Evolutionary conservation across 2,113 vertebrate genomes (phyloP), one percentile per base, ranked within the genome.

Genomic region (Mystacornis crossleyi): DNA sequence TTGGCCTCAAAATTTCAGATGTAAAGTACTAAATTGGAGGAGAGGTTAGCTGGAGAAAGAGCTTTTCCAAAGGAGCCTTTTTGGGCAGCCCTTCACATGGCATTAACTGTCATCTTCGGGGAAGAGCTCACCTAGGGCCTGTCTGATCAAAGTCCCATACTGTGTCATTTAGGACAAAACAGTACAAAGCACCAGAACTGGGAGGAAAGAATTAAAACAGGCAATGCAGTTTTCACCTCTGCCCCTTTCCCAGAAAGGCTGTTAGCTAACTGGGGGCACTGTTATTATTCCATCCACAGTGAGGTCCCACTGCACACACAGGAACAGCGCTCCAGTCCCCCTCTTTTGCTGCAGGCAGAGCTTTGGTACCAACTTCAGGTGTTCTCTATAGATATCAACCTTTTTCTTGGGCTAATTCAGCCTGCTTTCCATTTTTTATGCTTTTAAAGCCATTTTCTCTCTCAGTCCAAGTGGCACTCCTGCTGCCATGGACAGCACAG

Each of bases 11-110:
- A 83, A 78, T 74, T 95, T 93, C 75, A 84, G 71, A 90, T 83
- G 80, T 73, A 54, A 90, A 95, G 86, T 18, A 62, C 83, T 86
- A 71, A 93, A 89, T 62, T 87, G 87, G 89, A 91, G 74, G 79
- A 85, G 86, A 92, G 71, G 83, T 83, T 80, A 81, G 85, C 58
- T 31, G 62, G 33, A 62, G 75, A 85, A 88, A 92, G 90, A 82
- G 86, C 86, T 90, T 96, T 85, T 65, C 64, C 81, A 88, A 65
- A 88, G 54, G 23, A 36, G 34, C 47, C 17, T 62, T 79, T 90
- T 38, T 45, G 86, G 71, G 58, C 54, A 95, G 94, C 66, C 47
- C 62, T 95, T 97, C 61, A 75, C 36, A 53, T 24, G 74, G 36
- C 85, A 61, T 91, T 81, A 65, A 2, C 36, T 48, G 70, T 72